A percentile compares a stretch with the other conserved stretches of the same genome.
Evolutionary conservation across 2,888 invertebrate genomes (phyloP).

Genomic region (Spodoptera exigua): DNA sequence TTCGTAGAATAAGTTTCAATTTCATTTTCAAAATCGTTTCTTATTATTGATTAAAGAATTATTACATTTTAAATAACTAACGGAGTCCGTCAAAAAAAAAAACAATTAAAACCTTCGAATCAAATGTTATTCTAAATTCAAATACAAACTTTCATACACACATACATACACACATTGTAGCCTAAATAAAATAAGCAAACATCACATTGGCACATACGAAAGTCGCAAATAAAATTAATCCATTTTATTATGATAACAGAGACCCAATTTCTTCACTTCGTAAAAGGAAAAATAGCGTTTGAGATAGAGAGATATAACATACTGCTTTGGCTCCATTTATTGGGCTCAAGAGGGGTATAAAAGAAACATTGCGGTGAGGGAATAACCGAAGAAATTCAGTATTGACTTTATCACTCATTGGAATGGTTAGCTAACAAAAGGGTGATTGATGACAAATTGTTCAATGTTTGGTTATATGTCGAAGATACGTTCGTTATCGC

Average conservation of each 20-base stretch:
- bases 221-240: conserved; percentile 6
- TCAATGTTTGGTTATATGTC: conserved; percentile 5
- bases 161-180: too few relatives aligned
- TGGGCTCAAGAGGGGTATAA: conserved; percentile 47
- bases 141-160: too few relatives aligned
- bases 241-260: conserved; percentile 2
- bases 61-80: too few relatives aligned
- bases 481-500: conserved; percentile 20
- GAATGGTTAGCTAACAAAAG: conserved; percentile 11
- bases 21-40: too few relatives aligned
- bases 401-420: conserved; percentile 52
- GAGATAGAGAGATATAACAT: conserved; percentile 26
- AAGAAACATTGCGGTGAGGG: conserved; percentile 32
- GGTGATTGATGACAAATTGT: conserved; percentile 38
- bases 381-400: conserved; percentile 35
- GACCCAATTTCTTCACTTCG: conserved; percentile 12
- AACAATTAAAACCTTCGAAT: too few relatives aligned
- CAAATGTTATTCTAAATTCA: too few relatives aligned
- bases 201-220: not conserved
- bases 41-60: too few relatives aligned
- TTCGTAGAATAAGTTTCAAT: too few relatives aligned
- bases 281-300: conserved; percentile 18
- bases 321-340: conserved; percentile 43
- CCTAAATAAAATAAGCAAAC: too few relatives aligned
- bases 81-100: too few relatives aligned